Percentiles rank a stretch among this genome's conserved stretches.
These are phyloP conservation scores for Acanthornis magna DNA, from an alignment of 2,797 vertebrate genomes.

Conservation along the genomic window DNA sequence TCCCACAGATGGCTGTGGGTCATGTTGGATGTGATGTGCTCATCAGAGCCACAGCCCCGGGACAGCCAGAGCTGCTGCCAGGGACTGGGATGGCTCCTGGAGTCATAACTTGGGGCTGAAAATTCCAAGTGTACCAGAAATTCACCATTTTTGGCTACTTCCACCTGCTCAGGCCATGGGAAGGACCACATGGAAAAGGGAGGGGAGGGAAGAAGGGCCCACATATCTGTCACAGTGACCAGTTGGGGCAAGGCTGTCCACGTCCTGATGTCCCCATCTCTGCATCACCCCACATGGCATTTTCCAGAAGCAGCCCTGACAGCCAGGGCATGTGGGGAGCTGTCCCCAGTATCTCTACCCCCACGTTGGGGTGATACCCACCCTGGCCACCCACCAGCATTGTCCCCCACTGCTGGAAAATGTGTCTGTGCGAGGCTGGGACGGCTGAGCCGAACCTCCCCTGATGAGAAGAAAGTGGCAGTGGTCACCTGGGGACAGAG, in stretches of 20 bases:
- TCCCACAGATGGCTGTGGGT: not conserved
- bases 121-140: not conserved
- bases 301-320: not conserved
- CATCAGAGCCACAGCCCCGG: rapidly evolving
- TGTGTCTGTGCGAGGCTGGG: rapidly evolving
- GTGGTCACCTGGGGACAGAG: not conserved
- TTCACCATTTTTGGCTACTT: rapidly evolving
- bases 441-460: rapidly evolving
- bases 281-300: rapidly evolving
- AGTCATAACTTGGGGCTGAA: not conserved
- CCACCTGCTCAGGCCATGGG: not conserved
- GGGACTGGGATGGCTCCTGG: rapidly evolving
- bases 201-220: not conserved
- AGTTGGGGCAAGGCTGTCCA: rapidly evolving
- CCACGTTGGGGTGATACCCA: not conserved
- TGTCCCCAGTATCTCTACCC: not conserved
- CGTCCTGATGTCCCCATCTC: rapidly evolving
- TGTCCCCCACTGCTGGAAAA: not conserved
- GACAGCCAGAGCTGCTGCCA: rapidly evolving
- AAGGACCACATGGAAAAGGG: not conserved
- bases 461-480: not conserved
- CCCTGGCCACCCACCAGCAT: not conserved
- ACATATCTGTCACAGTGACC: not conserved
- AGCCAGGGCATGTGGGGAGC: not conserved
- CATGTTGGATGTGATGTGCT: not conserved